phyloP scores from a whole-genome alignment of 2,113 vertebrate genomes.

The Spheniscus mendiculus region DNA sequence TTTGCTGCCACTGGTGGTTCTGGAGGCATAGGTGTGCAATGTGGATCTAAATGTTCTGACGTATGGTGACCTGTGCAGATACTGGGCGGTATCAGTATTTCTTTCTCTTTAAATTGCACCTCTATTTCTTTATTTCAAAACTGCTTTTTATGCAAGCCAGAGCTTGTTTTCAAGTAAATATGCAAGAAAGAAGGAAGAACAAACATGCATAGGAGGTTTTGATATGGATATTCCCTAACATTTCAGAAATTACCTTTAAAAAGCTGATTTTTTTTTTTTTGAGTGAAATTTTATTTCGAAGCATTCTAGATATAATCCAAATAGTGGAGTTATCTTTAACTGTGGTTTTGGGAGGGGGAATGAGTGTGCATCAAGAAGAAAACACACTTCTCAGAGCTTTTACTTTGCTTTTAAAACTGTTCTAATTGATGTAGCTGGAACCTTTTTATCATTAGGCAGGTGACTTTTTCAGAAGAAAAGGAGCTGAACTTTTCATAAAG shows the following conservation, averaged over 20 bases:
- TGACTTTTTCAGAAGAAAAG: neutral
- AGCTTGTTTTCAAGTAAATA: neutral
- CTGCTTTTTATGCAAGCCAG: neutral
- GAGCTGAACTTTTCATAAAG: neutral
- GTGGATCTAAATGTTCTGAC: neutral
- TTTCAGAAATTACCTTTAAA: neutral
- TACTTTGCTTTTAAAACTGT: neutral
- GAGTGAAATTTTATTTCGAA: neutral
- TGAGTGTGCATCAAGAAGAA: neutral
- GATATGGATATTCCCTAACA: neutral
- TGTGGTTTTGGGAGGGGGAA: neutral
- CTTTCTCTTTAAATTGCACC: neutral
- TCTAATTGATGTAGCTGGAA: neutral
- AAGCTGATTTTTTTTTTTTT: neutral
- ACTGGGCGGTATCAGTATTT: neutral
- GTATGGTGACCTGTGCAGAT: neutral
- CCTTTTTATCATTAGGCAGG: neutral
- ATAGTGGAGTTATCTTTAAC: neutral
- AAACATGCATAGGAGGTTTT: accelerated
- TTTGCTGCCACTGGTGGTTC: neutral
- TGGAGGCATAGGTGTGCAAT: accelerated
- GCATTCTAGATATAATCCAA: neutral
- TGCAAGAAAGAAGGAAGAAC: neutral
- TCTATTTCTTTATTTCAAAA: neutral
- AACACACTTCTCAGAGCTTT: neutral